Percentiles rank a stretch among this genome's conserved stretches.
Conservation (phyloP, 2,113 vertebrate genomes). For the Kobus ellipsiprymnus region DNA sequence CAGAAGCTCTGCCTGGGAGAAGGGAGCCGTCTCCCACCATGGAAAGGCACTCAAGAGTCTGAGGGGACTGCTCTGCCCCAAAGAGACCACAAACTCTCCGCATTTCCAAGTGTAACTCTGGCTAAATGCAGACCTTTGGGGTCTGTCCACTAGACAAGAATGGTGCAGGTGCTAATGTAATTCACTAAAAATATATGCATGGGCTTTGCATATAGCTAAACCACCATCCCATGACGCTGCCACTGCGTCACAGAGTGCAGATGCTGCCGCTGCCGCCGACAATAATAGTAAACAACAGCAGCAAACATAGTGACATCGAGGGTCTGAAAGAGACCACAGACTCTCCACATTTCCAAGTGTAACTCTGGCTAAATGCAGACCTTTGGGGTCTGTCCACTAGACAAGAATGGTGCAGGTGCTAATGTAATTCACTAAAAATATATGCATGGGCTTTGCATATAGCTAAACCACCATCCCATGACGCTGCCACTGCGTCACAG, state of each 20-base stretch:
- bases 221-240: background rate
- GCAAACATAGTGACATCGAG: background rate
- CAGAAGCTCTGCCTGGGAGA: background rate
- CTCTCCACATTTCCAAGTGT: background rate
- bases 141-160: background rate
- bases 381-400: background rate
- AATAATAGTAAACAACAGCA: background rate
- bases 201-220: background rate
- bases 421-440: background rate
- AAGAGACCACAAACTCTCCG: background rate
- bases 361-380: background rate
- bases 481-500: background rate
- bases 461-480: background rate
- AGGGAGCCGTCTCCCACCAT: background rate
- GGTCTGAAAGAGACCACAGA: background rate
- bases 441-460: background rate
- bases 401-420: background rate
- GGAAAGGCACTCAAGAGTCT: background rate
- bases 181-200: background rate
- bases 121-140: background rate
- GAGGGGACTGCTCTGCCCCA: background rate
- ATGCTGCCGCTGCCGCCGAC: accelerated
- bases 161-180: background rate
- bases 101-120: background rate
- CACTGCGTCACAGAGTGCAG: background rate